Conservation (phyloP, 2,888 invertebrate genomes). For the Eupithecia dodoneata region DNA sequence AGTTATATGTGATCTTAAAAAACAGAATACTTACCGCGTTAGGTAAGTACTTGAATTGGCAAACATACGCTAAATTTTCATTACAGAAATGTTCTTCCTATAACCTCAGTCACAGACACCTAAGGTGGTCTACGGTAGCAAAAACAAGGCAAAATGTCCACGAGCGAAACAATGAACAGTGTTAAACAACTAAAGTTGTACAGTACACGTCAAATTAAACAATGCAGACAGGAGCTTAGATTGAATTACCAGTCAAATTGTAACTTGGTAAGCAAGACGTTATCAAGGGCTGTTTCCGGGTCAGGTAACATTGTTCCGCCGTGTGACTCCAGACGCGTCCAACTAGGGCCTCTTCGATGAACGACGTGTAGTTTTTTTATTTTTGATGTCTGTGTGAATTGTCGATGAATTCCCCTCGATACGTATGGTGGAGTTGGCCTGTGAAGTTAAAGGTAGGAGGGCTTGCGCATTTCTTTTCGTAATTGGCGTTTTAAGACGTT, state of each 20-base stretch:
- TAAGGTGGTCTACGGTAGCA: not conserved
- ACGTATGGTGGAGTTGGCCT: too few species aligned
- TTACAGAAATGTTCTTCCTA: not conserved
- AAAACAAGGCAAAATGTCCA: slow-evolving; percentile 2
- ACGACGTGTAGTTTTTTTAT: slow-evolving; percentile 13
- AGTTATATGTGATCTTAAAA: too few species aligned
- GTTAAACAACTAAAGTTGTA: slow-evolving; percentile 10
- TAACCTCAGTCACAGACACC: not conserved
- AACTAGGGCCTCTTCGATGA: slow-evolving; percentile 32
- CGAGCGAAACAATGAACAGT: slow-evolving; percentile 12
- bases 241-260: slow-evolving; percentile 52
- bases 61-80: not conserved
- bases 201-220: slow-evolving; percentile 31
- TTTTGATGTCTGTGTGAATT: not conserved
- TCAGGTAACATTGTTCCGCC: slow-evolving; percentile 59
- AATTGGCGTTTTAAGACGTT: too few species aligned
- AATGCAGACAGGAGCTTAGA: slow-evolving; percentile 35
- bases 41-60: not conserved
- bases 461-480: too few species aligned
- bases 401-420: not conserved
- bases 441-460: too few species aligned
- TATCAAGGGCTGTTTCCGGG: slow-evolving; percentile 61
- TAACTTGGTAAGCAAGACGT: slow-evolving; percentile 43
- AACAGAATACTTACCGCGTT: not conserved
- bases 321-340: slow-evolving; percentile 54